Conservation (phyloP, 2,113 vertebrate genomes). For the Chloropsis cyanopogon region DNA sequence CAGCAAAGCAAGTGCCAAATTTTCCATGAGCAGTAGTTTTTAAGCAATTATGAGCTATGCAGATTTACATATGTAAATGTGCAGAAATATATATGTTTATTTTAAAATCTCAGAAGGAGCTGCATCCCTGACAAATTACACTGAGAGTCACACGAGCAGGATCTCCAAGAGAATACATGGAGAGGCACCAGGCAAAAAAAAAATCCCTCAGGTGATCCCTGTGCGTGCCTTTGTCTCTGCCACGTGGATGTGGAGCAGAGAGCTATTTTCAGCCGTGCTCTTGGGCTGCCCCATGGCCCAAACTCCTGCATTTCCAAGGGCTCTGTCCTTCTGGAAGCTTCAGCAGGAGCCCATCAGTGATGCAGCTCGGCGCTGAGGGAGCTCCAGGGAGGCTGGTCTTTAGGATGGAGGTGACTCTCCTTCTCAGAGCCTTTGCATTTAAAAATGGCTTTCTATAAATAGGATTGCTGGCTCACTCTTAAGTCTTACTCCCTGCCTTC, state of each 20-base stretch:
- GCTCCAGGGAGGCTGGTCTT: background rate
- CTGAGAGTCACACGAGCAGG: background rate
- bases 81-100: background rate
- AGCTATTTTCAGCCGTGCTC: background rate
- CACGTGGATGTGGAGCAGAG: background rate
- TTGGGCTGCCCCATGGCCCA: background rate
- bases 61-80: background rate
- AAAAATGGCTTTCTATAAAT: constrained; percentile 85
- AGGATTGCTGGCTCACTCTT: constrained; percentile 82
- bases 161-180: background rate
- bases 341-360: background rate
- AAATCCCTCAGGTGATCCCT: background rate
- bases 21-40: background rate
- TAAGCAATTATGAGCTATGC: background rate
- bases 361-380: background rate
- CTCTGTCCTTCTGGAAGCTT: constrained; percentile 52
- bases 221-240: background rate
- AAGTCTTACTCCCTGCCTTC: constrained; percentile 81
- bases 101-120: background rate
- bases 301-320: background rate
- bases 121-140: background rate
- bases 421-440: constrained; percentile 63
- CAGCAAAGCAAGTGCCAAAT: background rate
- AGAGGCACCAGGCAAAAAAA: background rate
- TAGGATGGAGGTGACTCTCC: constrained; percentile 26